A percentile compares a stretch with the other conserved stretches of the same genome.
Evolutionary conservation across 2,888 invertebrate species (phyloP).

Genomic region (Neoscelio sp.): DNA sequence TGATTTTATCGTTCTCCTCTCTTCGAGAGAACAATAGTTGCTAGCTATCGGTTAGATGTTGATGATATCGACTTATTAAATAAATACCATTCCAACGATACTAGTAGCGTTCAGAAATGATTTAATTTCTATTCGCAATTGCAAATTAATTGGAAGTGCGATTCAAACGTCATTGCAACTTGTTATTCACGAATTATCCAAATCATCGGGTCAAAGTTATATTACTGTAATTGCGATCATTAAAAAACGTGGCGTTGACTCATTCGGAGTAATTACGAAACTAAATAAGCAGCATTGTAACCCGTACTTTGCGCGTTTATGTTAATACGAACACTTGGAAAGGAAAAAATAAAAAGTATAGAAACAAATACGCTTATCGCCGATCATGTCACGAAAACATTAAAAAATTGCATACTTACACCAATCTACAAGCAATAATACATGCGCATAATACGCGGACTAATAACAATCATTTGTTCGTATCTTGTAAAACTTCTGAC

Average conservation of each 20-base stretch:
- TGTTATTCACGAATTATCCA: constrained; percentile 41
- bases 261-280: constrained; percentile 53
- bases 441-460: constrained; percentile 4
- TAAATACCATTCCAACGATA: no score
- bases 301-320: constrained; percentile 56
- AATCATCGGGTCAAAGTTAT: constrained; percentile 27
- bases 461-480: constrained; percentile 57
- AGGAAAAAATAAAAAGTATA: constrained; percentile 53
- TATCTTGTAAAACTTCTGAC: constrained; percentile 47
- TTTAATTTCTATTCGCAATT: neutral
- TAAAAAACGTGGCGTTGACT: constrained; percentile 48
- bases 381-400: constrained; percentile 64
- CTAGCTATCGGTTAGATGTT: no score
- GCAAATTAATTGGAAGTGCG: no score
- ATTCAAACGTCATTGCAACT: no score
- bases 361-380: constrained; percentile 67
- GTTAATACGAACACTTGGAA: constrained; percentile 50
- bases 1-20: no score
- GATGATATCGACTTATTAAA: no score
- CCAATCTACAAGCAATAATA: constrained; percentile 41
- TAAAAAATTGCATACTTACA: constrained; percentile 58
- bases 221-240: constrained; percentile 52
- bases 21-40: no score
- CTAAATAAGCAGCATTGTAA: constrained; percentile 55
- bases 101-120: no score